These are phyloP conservation scores for Philonicus albiceps DNA, from an alignment of 2,888 invertebrate species.

Conservation along the genomic window DNA sequence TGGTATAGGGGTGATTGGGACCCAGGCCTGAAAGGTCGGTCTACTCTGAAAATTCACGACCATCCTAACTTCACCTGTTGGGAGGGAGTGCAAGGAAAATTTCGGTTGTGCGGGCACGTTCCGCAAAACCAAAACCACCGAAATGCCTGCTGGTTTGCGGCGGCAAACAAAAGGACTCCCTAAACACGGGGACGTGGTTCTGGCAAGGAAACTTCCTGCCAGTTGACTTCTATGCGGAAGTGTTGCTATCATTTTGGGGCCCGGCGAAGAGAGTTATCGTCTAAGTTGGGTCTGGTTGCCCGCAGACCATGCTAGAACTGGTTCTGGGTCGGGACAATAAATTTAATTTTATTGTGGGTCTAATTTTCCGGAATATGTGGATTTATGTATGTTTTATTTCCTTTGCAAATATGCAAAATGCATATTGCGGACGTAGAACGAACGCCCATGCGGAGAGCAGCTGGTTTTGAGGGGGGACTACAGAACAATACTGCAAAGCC, in stretches of 20 bases:
- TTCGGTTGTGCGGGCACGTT: neutral
- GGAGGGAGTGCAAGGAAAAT: neutral
- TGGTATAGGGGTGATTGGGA: neutral
- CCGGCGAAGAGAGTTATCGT: conserved; percentile 3
- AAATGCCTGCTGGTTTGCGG: neutral
- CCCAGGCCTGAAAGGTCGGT: neutral
- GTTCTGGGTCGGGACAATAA: conserved; percentile 34
- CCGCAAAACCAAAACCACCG: neutral
- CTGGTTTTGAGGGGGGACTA: neutral
- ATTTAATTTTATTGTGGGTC: conserved; percentile 55
- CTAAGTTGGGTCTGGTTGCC: neutral
- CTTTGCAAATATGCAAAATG: conserved; percentile 55
- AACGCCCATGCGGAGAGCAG: neutral
- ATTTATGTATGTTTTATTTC: conserved; percentile 56
- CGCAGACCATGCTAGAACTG: neutral
- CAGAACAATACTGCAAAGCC: neutral
- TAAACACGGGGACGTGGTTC: neutral
- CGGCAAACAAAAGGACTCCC: neutral
- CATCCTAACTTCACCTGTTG: neutral
- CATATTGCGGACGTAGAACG: conserved; percentile 51
- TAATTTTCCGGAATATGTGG: conserved; percentile 55
- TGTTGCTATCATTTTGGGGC: conserved; percentile 47
- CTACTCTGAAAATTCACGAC: neutral
- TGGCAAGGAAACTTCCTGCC: conserved; percentile 49
- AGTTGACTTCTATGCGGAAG: conserved; percentile 51